Evolutionary conservation across 1,140 invertebrate species (phyloP), one percentile per base, ranked within the genome.

Genomic region (Akabosia matsudoensis): DNA sequence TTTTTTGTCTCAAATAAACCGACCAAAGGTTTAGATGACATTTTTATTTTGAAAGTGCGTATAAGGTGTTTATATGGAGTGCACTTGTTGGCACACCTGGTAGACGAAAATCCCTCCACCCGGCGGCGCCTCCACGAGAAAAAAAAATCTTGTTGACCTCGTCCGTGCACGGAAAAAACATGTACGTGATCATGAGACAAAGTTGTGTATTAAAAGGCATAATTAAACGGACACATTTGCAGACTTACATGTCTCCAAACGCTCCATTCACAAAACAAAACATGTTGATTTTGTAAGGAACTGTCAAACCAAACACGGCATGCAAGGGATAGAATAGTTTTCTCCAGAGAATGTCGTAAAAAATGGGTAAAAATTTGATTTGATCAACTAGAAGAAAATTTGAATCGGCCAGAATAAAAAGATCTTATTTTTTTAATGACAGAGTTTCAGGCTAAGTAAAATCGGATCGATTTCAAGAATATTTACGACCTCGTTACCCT

Each of bases 111-210:
- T 31, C 22, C 61, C 61, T 67, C 24, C 24, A 22, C 61, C 61
- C 28, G 61, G 61, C 61, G 24, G n/a, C n/a, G n/a, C n/a, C n/a
- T n/a, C 61, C 61, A 30, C 2, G 61, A 16, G 61, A 67, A 67
- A 67, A 67, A n/a, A 30, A 13, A 30, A 30, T 67, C 24, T 30
- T 30, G 61, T 67, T 67, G 61, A 67, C 61, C 61, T 67, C 61
- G 61, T 67, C 61, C 28, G n/a, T n/a, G n/a, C n/a, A n/a, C n/a
- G n/a, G n/a, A 45, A 45, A 10, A 45, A 10, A 18, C 37, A 45
- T 45, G 37, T 45, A 45, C 37, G 37, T 45, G 37, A 45, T 45
- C 7, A 45, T 45, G 37, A 45, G 7, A 45, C 37, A 45, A 10
- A 10, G 7, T 45, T 7, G 7, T 45, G 37, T 45, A 45, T 45